These are phyloP conservation scores for Nymphalis polychloros DNA, from an alignment of 2,888 invertebrate genomes.

Conservation along the genomic window DNA sequence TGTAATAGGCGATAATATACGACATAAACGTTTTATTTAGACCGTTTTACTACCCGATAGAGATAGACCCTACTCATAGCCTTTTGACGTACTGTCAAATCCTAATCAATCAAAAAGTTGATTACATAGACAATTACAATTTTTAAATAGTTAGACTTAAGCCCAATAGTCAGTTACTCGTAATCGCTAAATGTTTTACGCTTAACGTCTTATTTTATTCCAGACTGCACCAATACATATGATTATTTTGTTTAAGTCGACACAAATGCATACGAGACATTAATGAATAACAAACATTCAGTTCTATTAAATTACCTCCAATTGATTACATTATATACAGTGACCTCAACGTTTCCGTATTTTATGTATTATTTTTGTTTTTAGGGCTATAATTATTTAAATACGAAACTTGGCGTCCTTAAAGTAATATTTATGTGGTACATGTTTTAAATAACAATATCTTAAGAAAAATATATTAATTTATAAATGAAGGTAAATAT, in stretches of 20 bases:
- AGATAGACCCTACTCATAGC: too few relatives aligned
- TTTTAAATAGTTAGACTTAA: too few relatives aligned
- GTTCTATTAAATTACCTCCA: constrained; percentile 32
- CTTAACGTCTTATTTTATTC: too few relatives aligned
- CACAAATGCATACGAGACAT: neutral
- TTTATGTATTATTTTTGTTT: constrained; percentile 21
- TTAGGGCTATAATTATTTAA: constrained; percentile 16
- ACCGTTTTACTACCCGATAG: too few relatives aligned
- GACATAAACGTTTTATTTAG: too few relatives aligned
- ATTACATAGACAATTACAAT: too few relatives aligned
- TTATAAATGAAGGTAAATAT: neutral
- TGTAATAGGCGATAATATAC: too few relatives aligned
- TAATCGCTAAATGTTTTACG: too few relatives aligned
- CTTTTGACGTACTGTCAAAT: too few relatives aligned
- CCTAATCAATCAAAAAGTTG: too few relatives aligned
- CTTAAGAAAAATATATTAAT: neutral
- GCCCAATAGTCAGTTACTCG: too few relatives aligned
- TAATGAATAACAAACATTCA: constrained; percentile 5
- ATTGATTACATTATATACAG: constrained; percentile 26
- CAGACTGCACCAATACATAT: too few relatives aligned
- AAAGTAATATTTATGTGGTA: constrained; percentile 1
- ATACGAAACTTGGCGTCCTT: constrained; percentile 26
- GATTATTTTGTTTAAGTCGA: neutral
- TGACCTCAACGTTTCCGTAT: constrained; percentile 38
- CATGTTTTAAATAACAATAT: neutral